Percentiles rank a stretch among this genome's conserved stretches.
These are phyloP conservation scores for Teleogryllus occipitalis DNA, from an alignment of 1,140 invertebrate genomes.

Conservation along the genomic window DNA sequence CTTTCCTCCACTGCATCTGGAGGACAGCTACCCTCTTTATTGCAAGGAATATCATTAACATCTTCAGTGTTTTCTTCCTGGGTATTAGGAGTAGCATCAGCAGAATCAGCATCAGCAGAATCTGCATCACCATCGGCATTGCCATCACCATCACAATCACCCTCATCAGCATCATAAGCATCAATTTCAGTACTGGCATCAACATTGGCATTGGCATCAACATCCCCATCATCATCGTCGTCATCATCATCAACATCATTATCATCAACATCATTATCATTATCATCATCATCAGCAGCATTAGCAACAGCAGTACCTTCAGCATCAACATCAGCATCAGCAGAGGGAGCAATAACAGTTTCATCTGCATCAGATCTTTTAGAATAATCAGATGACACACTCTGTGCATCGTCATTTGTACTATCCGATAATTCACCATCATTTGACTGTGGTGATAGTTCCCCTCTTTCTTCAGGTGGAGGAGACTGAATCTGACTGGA, in stretches of 20 bases:
- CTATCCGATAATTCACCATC: slow-evolving; percentile 9
- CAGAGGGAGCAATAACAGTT: too few species aligned
- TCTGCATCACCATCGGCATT: too few species aligned
- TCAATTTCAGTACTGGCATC: too few species aligned
- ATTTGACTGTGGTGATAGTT: background rate
- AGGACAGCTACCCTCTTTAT: too few species aligned
- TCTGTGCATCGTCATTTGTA: background rate
- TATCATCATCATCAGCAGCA: background rate
- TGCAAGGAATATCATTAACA: too few species aligned
- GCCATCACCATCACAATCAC: too few species aligned
- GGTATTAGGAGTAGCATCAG: too few species aligned
- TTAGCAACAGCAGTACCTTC: background rate
- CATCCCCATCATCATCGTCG: too few species aligned
- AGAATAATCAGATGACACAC: background rate
- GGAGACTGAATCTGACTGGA: background rate
- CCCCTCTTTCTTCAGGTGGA: background rate
- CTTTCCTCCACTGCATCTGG: background rate
- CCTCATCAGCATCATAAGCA: too few species aligned
- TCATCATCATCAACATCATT: background rate
- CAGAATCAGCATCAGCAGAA: too few species aligned
- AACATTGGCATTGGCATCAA: too few species aligned
- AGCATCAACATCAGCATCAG: background rate
- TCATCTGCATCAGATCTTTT: background rate
- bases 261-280: background rate
- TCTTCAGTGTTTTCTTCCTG: too few species aligned